A percentile compares a stretch with the other conserved stretches of the same genome.
Conservation (phyloP, 2,797 vertebrate species). For the Eptatretus atami region DNA sequence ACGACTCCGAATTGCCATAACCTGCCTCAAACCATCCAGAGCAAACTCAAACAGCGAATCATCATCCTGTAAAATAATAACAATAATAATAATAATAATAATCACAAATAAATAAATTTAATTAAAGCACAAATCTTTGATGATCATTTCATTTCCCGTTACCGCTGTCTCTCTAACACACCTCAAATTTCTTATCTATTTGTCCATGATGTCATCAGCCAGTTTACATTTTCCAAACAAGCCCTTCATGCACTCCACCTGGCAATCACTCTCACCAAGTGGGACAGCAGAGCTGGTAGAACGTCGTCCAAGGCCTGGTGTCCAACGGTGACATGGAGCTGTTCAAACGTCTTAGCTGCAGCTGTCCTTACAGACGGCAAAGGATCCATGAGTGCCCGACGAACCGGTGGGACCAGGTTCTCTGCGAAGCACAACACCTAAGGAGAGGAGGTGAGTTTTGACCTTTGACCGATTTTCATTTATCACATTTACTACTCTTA, state of each 20-base stretch:
- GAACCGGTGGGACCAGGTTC: slow-evolving; percentile 71
- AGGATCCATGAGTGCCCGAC: slow-evolving; percentile 79
- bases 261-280: slow-evolving; percentile 30
- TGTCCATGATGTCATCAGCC: neutral
- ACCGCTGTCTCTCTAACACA: no score
- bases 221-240: no score
- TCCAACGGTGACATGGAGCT: slow-evolving; percentile 82
- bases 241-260: neutral
- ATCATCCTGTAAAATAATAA: slow-evolving; percentile 24
- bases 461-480: no score
- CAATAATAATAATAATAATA: no score
- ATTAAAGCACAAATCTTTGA: no score
- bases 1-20: slow-evolving; percentile 94
- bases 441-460: slow-evolving; percentile 1
- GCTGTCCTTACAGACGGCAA: slow-evolving; percentile 80
- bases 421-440: slow-evolving; percentile 87
- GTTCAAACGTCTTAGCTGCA: slow-evolving; percentile 89
- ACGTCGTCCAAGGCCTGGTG: slow-evolving; percentile 90
- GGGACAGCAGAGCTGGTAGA: slow-evolving; percentile 53
- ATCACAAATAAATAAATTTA: no score
- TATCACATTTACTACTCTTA: no score
- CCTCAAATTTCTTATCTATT: no score
- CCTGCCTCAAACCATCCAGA: slow-evolving; percentile 78
- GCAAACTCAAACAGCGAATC: slow-evolving; percentile 52
- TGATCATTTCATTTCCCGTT: no score